Conservation (phyloP, 2,797 vertebrate species). For the Pygocentrus nattereri region DNA sequence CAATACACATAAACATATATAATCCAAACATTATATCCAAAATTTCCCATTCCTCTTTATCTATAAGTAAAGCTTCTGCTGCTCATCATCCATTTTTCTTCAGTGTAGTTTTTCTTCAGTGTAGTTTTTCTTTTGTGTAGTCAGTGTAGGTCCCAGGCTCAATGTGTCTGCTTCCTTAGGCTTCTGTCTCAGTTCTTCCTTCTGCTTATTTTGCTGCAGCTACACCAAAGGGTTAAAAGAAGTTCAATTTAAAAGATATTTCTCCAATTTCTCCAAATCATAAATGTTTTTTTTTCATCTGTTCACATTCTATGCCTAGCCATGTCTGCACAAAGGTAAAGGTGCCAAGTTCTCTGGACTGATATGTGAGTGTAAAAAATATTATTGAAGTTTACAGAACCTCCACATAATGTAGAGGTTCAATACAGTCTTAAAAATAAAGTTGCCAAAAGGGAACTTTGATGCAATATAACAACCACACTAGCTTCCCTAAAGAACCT, state of each 20-base stretch:
- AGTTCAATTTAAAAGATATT: not conserved
- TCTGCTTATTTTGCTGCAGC: conserved; percentile 38
- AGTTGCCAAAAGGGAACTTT: no score
- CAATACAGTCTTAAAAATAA: no score
- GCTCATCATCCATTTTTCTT: not conserved
- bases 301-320: no score
- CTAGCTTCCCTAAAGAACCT: not conserved
- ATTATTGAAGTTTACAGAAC: no score
- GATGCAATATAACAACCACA: no score
- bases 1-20: not conserved
- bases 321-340: not conserved
- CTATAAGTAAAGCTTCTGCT: not conserved
- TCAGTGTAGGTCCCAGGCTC: not conserved
- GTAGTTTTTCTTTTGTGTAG: not conserved
- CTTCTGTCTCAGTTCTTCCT: not conserved
- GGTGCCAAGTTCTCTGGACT: not conserved
- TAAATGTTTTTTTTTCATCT: no score
- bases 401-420: no score
- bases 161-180: not conserved
- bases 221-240: not conserved
- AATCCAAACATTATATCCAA: not conserved
- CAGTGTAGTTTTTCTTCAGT: not conserved
- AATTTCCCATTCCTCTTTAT: not conserved
- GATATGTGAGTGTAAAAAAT: no score
- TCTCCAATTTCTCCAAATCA: not conserved